Base-by-base conservation (phyloP, 2,888 invertebrate species). In the Amiota communis region DNA sequence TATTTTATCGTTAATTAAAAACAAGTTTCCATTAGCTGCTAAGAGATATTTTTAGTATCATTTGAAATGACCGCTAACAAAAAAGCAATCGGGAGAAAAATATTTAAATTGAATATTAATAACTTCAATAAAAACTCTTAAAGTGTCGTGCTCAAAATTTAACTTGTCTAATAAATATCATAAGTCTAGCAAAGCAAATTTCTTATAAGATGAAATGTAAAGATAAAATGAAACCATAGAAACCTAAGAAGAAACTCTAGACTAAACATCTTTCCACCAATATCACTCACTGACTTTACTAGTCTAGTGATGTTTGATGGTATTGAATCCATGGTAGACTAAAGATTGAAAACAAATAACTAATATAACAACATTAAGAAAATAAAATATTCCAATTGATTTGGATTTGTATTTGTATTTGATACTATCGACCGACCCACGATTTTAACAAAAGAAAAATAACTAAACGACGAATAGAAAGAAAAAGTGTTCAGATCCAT, bases 121-220 rank as follows among this genome's bases (percentile, higher is more conserved):
- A 76, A 74, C 76, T 73, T 75, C 78, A 80, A 78, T 78, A 78
- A 75, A n/a, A 72, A 71, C 76, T 78, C 79, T 75, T 76, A 80
- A 84, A 78, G 82, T 86, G 86, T 83, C 81, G 80, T 80, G 79
- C 78, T 80, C 77, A 73, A 78, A 84, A 79, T 79, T 81, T 75
- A 23, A 74, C 72, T 72, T 86, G 87, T 86, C 81, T 81, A 77
- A 86, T 83, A 81, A 84, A 86, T 83, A 77, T 72, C 65, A 68
- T 69, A 72, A 6, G 8, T 6, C 36, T 36, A 36, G 36, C 3
- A 36, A 36, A 36, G 6, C 36, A 36, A 36, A 36, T 36, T 36
- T 36, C 36, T 36, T 36, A 6, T 36, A 36, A 36, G 36, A 36
- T 36, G 4, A 36, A 36, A 36, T 36, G 36, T 36, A 6, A 36